Percentiles rank a stretch among this genome's conserved stretches.
These are phyloP conservation scores for Heterotis niloticus DNA, from an alignment of 2,113 vertebrate genomes.

Conservation along the genomic window DNA sequence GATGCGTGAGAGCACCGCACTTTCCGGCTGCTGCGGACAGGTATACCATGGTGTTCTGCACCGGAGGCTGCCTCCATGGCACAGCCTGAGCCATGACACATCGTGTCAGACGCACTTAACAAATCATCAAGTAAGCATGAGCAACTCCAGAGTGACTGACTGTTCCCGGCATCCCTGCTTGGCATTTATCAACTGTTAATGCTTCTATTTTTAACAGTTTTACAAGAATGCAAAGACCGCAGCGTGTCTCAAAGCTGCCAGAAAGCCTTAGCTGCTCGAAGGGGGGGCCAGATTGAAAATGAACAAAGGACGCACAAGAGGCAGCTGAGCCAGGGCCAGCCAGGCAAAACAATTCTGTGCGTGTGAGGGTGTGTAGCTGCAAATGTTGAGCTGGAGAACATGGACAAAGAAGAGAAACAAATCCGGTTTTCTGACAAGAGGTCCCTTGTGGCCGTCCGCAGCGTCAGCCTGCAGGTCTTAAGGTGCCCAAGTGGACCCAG, in stretches of 20 bases:
- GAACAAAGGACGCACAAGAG: neutral
- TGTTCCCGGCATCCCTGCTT: no score
- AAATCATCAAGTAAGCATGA: no score
- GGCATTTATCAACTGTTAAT: no score
- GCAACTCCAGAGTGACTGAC: no score
- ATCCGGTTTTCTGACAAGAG: neutral
- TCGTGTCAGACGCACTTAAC: neutral
- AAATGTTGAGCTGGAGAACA: neutral
- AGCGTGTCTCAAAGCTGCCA: neutral
- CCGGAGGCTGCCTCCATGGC: neutral
- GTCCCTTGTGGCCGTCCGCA: neutral
- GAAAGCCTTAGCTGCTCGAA: no score
- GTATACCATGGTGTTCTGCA: neutral
- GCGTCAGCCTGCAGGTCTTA: no score
- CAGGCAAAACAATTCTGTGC: neutral
- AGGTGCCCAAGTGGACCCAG: no score
- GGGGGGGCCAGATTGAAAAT: no score
- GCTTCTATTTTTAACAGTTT: neutral
- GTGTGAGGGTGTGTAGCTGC: neutral
- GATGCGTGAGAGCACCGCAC: neutral
- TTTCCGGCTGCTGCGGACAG: neutral
- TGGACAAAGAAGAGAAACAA: neutral
- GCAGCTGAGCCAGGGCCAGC: neutral
- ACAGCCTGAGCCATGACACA: neutral
- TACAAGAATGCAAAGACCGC: neutral